Evolutionary conservation across 2,888 invertebrate species (phyloP), one percentile per base, ranked within the genome.

Genomic region (Chrysina gloriosa): DNA sequence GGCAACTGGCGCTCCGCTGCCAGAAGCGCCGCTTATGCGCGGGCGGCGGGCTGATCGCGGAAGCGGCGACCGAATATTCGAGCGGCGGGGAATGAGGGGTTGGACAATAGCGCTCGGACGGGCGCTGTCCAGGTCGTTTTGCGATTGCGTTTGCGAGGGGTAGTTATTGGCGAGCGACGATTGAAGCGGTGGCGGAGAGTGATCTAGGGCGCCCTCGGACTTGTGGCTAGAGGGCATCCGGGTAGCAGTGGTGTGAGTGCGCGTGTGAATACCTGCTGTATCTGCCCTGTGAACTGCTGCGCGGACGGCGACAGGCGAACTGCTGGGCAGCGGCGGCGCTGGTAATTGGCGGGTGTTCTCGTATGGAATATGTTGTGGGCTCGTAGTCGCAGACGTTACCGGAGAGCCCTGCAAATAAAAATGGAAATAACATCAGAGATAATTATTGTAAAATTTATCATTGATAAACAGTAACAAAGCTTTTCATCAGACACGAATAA

Each of bases 1-100:
- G 90, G 83, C 93, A 93, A 78, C 92, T 92, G 76, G 92, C 90
- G 80, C 92, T 92, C 79, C 93, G 91, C 72, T 92, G 90, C 92
- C 92, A 92, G 69, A 87, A 82, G 77, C 86, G 85, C 72, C 84
- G 83, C 78, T 85, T 84, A 68, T 84, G 81, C 71, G 69, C n/a
- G 7, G 58, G 31, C 0, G 45, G 31, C 71, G 80, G 78, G 71
- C 85, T 84, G 52, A 69, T 61, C 69, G 58, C 63, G 68, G 63
- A 54, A 31, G 48, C 19, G 25, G 48, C 7, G 48, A 11, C 27
- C 66, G 66, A 42, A 56, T 54, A 58, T 36, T 54, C 66, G 45
- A 47, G n/a, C 16, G 42, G 16, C 42, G 58, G 54, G 16, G 34
- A 7, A 9, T 16, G 54, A n/a, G 48, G 19, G 48, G 14, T 14